phyloP scores from a whole-genome alignment of 2,797 vertebrate genomes.

The Muscicapa comitata region DNA sequence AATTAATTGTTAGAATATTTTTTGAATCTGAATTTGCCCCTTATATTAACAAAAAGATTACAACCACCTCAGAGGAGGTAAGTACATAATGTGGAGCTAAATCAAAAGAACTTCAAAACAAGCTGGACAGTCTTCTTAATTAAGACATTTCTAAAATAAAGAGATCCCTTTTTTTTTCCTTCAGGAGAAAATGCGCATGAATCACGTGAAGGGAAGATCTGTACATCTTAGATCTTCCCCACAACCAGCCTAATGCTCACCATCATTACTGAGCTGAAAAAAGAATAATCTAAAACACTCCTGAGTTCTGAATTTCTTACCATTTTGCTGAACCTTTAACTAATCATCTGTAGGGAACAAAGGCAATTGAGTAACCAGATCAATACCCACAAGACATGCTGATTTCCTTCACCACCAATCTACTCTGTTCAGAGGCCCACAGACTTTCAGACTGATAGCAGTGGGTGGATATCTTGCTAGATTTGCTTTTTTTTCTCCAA shows the following conservation, averaged over 20 bases:
- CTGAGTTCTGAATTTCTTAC: background rate
- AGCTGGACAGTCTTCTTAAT: background rate
- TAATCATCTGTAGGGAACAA: background rate
- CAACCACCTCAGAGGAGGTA: background rate
- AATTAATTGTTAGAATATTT: background rate
- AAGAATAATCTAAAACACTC: background rate
- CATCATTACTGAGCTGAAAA: background rate
- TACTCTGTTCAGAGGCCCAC: background rate
- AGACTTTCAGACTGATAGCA: background rate
- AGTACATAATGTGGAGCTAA: background rate
- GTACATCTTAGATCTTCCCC: background rate
- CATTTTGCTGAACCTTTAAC: background rate
- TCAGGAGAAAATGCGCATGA: background rate
- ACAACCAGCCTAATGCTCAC: background rate
- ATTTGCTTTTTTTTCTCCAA: background rate
- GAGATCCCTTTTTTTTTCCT: background rate
- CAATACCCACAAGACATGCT: background rate
- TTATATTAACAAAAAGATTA: background rate
- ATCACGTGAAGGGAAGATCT: background rate
- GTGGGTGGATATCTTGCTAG: background rate
- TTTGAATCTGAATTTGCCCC: background rate
- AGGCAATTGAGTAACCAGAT: background rate
- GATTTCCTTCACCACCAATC: background rate
- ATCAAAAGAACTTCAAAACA: background rate
- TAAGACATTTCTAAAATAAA: background rate